Base-by-base conservation (phyloP, 1,140 invertebrate species). In the Thaumatotibia leucotreta region DNA sequence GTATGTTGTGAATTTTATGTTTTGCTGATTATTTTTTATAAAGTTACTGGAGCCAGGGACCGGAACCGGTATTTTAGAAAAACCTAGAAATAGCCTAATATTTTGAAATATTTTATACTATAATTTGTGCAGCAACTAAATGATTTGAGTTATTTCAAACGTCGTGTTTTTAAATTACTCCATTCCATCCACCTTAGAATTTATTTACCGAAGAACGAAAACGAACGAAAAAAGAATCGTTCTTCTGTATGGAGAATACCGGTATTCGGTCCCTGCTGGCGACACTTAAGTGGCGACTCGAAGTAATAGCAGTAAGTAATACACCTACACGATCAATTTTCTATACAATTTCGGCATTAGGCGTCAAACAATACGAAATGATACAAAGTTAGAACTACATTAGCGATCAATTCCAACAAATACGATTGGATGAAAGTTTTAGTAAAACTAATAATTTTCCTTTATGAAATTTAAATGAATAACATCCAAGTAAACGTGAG, bases 1-100 rank as follows among this genome's bases (percentile, higher is more conserved):
- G n/a, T 82, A 77, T 87, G 86, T 88, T 85, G n/a, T 83, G 86
- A 88, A 90, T 88, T 86, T 85, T 87, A 83, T 79, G 84, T 84
- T 79, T 66, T 68, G 67, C 61, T 67, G 68, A 20, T 33, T 24
- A 62, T n/a, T 35, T 20, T 62, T 62, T 62, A 62, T 62, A 32
- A 62, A 62, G 31, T 62, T 58, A 58, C 52, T n/a, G 52, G 24
- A 3, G n/a, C n/a, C 5, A 29, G 20, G 1, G 24, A 5, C 23
- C 23, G 10, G 27, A 14, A 24, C n/a, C n/a, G n/a, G n/a, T n/a
- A n/a, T n/a, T n/a, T n/a, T n/a, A n/a, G n/a, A n/a, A n/a, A n/a
- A n/a, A n/a, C n/a, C n/a, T n/a, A n/a, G 24, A 29, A 29, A 58
- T 58, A 14, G 52, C 27, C n/a, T n/a, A n/a, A n/a, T n/a, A n/a